Conservation (phyloP, 2,888 invertebrate genomes). For the Agonopterix subpropinquella region DNA sequence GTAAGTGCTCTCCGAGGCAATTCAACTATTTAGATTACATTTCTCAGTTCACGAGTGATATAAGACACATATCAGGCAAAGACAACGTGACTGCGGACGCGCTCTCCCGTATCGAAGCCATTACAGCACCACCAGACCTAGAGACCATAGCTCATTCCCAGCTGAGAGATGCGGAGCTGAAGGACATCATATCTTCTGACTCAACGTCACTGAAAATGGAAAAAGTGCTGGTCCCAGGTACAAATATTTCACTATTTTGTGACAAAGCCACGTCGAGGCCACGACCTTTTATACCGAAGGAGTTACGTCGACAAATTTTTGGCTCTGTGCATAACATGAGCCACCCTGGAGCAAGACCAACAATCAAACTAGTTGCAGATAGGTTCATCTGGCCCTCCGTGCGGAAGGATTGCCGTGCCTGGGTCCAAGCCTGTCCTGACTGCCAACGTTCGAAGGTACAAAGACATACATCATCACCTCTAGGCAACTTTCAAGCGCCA, state of each 20-base stretch:
- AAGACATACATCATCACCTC: slow-evolving; percentile 17
- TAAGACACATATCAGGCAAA: slow-evolving; percentile 6
- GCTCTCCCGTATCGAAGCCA: slow-evolving; percentile 5
- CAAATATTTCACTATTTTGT: slow-evolving; percentile 11
- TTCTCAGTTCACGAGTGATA: slow-evolving; percentile 15
- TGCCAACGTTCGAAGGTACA: slow-evolving; percentile 36
- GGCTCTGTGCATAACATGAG: too few relatives aligned
- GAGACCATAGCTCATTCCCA: slow-evolving; percentile 2
- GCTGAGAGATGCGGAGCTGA: slow-evolving; percentile 2
- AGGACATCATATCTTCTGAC: background rate
- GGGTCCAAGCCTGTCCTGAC: slow-evolving; percentile 25
- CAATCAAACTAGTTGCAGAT: slow-evolving; percentile 20
- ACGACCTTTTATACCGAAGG: slow-evolving; percentile 7
- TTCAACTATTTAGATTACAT: slow-evolving; percentile 14
- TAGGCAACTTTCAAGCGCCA: background rate
- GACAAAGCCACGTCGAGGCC: slow-evolving; percentile 12
- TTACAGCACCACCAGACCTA: background rate
- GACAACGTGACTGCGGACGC: slow-evolving; percentile 9
- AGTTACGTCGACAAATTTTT: slow-evolving; percentile 5
- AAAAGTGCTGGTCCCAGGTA: slow-evolving; percentile 8
- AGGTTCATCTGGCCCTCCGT: slow-evolving; percentile 13
- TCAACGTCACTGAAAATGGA: slow-evolving; percentile 10
- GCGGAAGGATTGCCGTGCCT: slow-evolving; percentile 26
- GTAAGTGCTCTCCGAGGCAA: slow-evolving; percentile 12
- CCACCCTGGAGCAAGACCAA: background rate